phyloP scores from a whole-genome alignment of 2,113 vertebrate species.

The Stictonetta naevosa region DNA sequence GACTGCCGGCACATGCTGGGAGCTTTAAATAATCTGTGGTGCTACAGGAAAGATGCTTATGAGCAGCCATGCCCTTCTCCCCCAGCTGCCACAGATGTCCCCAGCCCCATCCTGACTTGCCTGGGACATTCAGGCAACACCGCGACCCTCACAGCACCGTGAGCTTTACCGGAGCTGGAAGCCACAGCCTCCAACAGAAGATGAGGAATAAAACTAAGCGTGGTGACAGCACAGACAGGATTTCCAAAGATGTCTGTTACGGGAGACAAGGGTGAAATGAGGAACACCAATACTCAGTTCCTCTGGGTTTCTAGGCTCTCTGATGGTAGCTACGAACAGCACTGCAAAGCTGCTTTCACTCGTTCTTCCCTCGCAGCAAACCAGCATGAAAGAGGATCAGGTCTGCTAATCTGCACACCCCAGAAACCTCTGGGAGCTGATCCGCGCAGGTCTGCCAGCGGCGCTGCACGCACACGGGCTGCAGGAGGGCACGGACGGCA shows the following conservation, averaged over 20 bases:
- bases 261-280: background rate
- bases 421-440: background rate
- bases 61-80: background rate
- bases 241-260: background rate
- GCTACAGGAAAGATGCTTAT: background rate
- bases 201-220: background rate
- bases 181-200: background rate
- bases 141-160: background rate
- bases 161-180: background rate
- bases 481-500: no score
- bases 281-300: background rate
- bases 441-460: background rate
- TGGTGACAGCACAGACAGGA: background rate
- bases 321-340: background rate
- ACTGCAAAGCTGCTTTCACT: background rate
- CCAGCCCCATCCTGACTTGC: background rate
- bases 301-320: background rate
- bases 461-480: no score
- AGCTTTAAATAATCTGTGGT: background rate
- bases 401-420: background rate
- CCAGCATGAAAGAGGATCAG: accelerated
- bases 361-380: background rate
- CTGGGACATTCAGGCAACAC: background rate
- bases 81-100: background rate
- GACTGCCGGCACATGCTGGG: background rate